Evolutionary conservation across 1,140 invertebrate species (phyloP).

Genomic region (Zaprionus vittiger): DNA sequence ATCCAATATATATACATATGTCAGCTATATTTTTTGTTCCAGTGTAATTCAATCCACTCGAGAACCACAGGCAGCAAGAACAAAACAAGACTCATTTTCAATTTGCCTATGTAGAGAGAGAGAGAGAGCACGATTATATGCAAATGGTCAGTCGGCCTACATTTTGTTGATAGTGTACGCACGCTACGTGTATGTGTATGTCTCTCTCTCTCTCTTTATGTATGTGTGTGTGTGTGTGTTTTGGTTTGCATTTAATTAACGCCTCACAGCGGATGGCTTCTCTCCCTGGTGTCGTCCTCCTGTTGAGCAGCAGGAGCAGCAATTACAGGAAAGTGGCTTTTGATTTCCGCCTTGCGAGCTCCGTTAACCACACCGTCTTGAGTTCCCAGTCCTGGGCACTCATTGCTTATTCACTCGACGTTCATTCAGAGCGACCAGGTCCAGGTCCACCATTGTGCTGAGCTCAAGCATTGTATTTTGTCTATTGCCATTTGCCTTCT

Average conservation of each 20-base stretch:
- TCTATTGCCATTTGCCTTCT: constrained; percentile 37
- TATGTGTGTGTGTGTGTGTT: constrained; percentile 15
- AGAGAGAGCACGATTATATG: constrained; percentile 8
- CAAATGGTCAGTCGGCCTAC: constrained; percentile 7
- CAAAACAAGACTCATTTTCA: constrained; percentile 40
- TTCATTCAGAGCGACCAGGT: constrained; percentile 16
- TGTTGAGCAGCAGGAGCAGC: constrained; percentile 28
- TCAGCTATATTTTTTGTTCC: background rate
- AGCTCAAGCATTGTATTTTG: constrained; percentile 49
- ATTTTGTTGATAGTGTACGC: background rate
- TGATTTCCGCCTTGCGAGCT: constrained; percentile 55
- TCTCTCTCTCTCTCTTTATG: background rate
- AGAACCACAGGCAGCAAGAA: background rate
- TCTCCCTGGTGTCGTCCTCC: constrained; percentile 24
- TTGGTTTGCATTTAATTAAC: constrained; percentile 64
- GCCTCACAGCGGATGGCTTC: constrained; percentile 30
- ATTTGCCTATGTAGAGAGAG: constrained; percentile 24
- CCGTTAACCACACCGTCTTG: constrained; percentile 56
- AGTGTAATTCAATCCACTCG: constrained; percentile 1
- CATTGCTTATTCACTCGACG: constrained; percentile 52
- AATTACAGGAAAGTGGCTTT: constrained; percentile 62
- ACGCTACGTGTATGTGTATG: background rate
- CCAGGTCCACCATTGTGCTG: constrained; percentile 34
- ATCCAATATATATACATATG: too few relatives aligned
- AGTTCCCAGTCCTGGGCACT: constrained; percentile 25